Evolutionary conservation across 2,888 invertebrate species (phyloP), one percentile per base, ranked within the genome.

Genomic region (Drosophila affinis): DNA sequence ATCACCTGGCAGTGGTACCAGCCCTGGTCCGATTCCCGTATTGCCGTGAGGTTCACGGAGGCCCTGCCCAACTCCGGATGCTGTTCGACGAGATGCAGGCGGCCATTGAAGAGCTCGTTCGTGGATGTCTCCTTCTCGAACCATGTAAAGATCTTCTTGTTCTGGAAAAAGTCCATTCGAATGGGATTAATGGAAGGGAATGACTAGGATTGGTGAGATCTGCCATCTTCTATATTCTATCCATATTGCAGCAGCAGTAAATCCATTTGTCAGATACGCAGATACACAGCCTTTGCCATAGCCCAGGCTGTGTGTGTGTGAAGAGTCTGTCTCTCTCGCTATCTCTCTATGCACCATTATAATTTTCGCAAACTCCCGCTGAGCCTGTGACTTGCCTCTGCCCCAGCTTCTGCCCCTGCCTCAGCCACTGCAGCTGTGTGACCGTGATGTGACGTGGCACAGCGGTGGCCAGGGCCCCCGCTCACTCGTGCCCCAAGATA

Each of bases 1-100:
- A 95, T 94, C 75, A 98, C 95, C 90, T 95, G 95, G 93, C 98
- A 98, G 93, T 97, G 96, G 93, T 97, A 98, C 94, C 97, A 96
- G 79, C 98, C 98, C 88, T 96, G 95, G 92, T 98, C 98, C 57
- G 96, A 95, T 92, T 97, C 97, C 75, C 96, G 94, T 83, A 98
- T 97, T 79, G 96, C 95, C 63, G 96, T 97, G 77, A 98, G 93
- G 93, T 98, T 97, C 83, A 97, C 94, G 79, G 94, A 93, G 21
- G 95, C 95, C 69, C 93, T 93, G 71, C 94, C 95, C 56, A 93
- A 93, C 17, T 92, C 92, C 48, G 90, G 90, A 71, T 92, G 91
- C 76, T 91, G 93, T 64, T 93, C 93, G 57, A 96, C 92, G 60
- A 96, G 93, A 75, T 94, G 94, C 80, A 97, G 94, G 74, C 97